Conservation (phyloP, 2,113 vertebrate species). For the Merops nubicus region DNA sequence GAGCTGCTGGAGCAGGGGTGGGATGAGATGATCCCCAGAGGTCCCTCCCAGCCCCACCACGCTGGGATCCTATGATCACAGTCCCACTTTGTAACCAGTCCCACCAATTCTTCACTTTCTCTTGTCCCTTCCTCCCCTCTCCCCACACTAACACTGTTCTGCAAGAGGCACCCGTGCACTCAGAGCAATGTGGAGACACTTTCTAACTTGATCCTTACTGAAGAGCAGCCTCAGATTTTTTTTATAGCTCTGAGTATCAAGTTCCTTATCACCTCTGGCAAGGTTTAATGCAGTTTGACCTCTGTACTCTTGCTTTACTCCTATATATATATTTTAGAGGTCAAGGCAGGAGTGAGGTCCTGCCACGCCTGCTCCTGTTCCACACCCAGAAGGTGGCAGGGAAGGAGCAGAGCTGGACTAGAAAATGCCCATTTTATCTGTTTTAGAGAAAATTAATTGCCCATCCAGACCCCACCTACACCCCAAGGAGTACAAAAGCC, state of each 20-base stretch:
- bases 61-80: neutral
- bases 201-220: neutral
- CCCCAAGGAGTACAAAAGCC: neutral
- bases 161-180: neutral
- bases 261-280: neutral
- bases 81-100: neutral
- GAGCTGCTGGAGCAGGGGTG: too few relatives aligned
- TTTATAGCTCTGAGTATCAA: neutral
- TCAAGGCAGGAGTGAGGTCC: neutral
- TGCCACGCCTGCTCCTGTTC: neutral
- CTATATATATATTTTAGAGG: neutral
- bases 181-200: fast-evolving
- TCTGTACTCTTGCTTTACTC: neutral
- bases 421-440: neutral
- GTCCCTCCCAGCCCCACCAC: too few relatives aligned
- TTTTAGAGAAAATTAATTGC: neutral
- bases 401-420: neutral
- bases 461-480: fast-evolving
- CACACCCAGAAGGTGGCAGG: fast-evolving
- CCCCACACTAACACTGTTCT: neutral
- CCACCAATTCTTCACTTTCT: neutral
- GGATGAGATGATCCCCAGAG: too few relatives aligned
- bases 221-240: neutral
- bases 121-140: neutral
- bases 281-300: neutral